Evolutionary conservation across 2,888 invertebrate species (phyloP).

Genomic region (Oasisia sp.): DNA sequence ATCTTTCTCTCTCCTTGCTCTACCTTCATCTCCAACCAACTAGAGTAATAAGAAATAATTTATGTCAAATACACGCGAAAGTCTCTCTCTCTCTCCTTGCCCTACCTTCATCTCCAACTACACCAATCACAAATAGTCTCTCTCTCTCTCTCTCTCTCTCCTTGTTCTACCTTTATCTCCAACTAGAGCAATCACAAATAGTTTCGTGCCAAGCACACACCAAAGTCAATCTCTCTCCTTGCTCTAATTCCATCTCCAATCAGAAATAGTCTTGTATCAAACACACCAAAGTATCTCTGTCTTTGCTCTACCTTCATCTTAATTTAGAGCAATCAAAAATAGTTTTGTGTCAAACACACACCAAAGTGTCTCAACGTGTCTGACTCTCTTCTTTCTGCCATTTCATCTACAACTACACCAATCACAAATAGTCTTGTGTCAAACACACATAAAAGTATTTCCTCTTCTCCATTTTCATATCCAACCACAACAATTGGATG

Average conservation of each 20-base stretch:
- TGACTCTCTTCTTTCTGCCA: too few species aligned
- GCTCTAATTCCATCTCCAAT: constrained; percentile 48
- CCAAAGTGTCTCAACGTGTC: constrained; percentile 67
- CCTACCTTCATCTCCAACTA: constrained; percentile 98
- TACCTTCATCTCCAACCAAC: too few species aligned
- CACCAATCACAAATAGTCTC: constrained; percentile 66
- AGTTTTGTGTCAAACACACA: neutral
- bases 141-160: constrained; percentile 83
- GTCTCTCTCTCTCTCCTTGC: constrained; percentile 91
- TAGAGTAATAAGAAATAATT: neutral
- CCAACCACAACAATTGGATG: neutral
- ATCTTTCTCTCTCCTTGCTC: too few species aligned
- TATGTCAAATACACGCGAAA: constrained; percentile 73
- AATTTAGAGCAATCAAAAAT: constrained; percentile 74
- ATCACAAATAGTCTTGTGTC: too few species aligned
- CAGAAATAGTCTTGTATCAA: neutral
- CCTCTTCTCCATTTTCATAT: too few species aligned
- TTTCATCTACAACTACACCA: too few species aligned
- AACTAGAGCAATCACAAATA: neutral
- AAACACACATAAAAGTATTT: too few species aligned
- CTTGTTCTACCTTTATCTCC: too few species aligned
- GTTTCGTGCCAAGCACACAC: constrained; percentile 61
- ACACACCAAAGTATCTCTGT: constrained; percentile 88
- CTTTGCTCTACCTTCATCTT: constrained; percentile 96
- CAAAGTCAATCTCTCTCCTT: constrained; percentile 95